Evolutionary conservation across 2,113 vertebrate species (phyloP), one percentile per base, ranked within the genome.

Genomic region (Antechinus flavipes): DNA sequence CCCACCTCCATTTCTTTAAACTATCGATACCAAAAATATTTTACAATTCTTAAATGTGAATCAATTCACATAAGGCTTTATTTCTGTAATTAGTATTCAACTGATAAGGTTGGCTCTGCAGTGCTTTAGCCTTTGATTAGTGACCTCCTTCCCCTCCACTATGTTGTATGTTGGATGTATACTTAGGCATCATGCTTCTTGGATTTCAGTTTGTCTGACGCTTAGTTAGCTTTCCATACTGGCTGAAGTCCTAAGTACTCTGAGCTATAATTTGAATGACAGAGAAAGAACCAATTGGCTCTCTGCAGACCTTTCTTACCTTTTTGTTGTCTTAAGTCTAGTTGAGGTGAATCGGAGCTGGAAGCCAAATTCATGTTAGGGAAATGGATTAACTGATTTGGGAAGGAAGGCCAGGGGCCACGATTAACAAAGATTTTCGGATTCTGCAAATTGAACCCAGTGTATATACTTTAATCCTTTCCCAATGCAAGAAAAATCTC

Each of bases 71-170:
- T 53, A 12, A 47, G 96, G 95, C 94, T 95, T 22, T 76, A 93
- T 95, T 94, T 96, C 93, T 96, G 97, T 96, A 53, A 99, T 99
- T 98, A 98, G 99, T 98, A 99, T 99, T 98, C 99, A 95, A 58
- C 47, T 96, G 98, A 98, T 97, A 96, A 95, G 93, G 93, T 95
- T 94, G 96, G 97, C 97, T 98, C 98, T 98, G 98, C 99, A 97
- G 98, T 97, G 98, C 96, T 96, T 97, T 98, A 93, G 95, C 97
- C 96, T 96, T 94, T 93, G 95, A 93, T 97, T 92, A 53, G 98
- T 98, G 98, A 98, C 98, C 97, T 35, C 92, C 76, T 89, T 93
- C 89, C 91, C 90, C 55, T 50, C 49, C 3, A 23, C 58, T 68
- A 23, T 50, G n/a, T 90, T 42, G 49, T 19, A 11, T 84, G 49